phyloP scores from a whole-genome alignment of 2,888 invertebrate genomes.

The Marronus borbonicus region DNA sequence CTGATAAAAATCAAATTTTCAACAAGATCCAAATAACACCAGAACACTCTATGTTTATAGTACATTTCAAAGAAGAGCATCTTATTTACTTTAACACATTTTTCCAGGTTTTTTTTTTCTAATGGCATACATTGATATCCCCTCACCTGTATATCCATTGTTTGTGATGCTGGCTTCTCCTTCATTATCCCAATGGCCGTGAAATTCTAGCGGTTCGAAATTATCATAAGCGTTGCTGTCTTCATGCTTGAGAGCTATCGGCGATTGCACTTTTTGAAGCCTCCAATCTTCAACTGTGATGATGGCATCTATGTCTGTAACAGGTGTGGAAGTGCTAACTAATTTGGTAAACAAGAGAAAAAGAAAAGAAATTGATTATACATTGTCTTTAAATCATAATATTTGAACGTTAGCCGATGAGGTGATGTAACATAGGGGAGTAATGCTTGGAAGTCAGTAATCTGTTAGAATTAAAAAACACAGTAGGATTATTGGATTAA shows the following conservation, averaged over 20 bases:
- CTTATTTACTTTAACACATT: no score
- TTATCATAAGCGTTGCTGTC: conserved; percentile 68
- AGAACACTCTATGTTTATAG: no score
- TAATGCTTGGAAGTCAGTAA: no score
- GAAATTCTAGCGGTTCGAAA: conserved; percentile 73
- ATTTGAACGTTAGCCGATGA: no score
- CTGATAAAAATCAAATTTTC: no score
- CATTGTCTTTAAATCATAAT: no score
- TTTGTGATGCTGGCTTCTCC: conserved; percentile 76
- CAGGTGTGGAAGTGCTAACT: conserved; percentile 8
- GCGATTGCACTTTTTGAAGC: conserved; percentile 74
- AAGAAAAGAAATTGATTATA: background rate
- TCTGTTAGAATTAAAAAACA: no score
- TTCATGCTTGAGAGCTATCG: conserved; percentile 75
- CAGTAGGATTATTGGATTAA: no score
- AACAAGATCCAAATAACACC: no score
- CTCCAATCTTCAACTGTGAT: conserved; percentile 68
- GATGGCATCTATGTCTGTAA: conserved; percentile 65
- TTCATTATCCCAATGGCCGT: conserved; percentile 75
- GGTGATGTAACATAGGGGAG: no score
- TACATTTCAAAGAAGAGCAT: no score
- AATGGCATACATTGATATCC: conserved; percentile 13
- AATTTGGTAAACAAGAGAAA: background rate
- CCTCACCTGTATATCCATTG: conserved; percentile 79
- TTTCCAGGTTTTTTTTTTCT: no score